These are phyloP conservation scores for Enteromius treurensis DNA, from an alignment of 2,797 vertebrate genomes.

Conservation along the genomic window DNA sequence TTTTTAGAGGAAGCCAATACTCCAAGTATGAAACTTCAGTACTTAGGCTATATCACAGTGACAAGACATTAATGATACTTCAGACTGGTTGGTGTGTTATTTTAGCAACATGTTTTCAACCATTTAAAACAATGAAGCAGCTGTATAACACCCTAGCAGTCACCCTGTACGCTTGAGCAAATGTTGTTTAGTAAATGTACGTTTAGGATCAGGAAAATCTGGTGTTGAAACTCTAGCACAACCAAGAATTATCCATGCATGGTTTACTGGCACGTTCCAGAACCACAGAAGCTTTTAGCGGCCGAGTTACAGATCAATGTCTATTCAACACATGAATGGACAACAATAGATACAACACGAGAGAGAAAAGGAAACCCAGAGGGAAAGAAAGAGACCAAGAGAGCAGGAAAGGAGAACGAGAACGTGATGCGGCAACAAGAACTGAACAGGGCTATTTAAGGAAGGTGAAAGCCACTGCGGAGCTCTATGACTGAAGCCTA, in stretches of 20 bases:
- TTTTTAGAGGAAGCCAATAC: not conserved
- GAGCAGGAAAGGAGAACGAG: conserved; percentile 35
- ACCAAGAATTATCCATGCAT: conserved; percentile 17
- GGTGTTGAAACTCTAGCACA: not conserved
- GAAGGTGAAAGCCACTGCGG: conserved; percentile 52
- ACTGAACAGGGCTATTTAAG: conserved; percentile 55
- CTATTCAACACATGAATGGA: conserved; percentile 35
- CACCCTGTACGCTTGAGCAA: not conserved
- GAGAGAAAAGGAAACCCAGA: conserved; percentile 23
- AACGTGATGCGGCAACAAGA: conserved; percentile 50
- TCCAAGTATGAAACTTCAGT: not conserved
- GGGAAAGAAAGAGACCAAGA: conserved; percentile 31
- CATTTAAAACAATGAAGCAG: not conserved
- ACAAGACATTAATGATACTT: not conserved
- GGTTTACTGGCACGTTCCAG: conserved; percentile 49
- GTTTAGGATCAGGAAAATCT: not conserved
- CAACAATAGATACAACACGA: conserved; percentile 43
- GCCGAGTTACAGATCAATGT: conserved; percentile 43
- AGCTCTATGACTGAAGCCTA: conserved; percentile 38
- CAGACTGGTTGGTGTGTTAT: not conserved
- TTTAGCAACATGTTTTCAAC: not conserved
- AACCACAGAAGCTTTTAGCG: conserved; percentile 34
- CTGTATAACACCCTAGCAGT: not conserved
- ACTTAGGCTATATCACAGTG: not conserved
- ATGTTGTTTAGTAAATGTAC: not conserved